These are phyloP conservation scores for Microtus richardsoni DNA, from an alignment of 2,113 vertebrate species.

Conservation along the genomic window DNA sequence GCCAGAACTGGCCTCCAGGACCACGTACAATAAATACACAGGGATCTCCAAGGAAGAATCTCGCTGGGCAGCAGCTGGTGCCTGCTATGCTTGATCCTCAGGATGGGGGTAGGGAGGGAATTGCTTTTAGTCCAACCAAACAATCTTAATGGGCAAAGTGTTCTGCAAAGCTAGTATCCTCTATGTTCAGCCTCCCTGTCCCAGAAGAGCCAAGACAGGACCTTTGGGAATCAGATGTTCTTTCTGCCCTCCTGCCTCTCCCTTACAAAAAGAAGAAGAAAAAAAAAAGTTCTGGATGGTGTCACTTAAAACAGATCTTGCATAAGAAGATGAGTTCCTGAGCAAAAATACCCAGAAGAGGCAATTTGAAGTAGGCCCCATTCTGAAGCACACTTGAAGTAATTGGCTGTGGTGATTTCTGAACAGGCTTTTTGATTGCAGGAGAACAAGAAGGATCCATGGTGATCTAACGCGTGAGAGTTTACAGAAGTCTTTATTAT, in stretches of 20 bases:
- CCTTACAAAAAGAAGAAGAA: slow-evolving; percentile 56
- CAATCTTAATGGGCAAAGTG: not conserved
- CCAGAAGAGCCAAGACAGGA: slow-evolving; percentile 37
- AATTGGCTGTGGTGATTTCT: slow-evolving; percentile 82
- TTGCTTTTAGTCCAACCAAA: not conserved
- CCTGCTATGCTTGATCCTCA: not conserved
- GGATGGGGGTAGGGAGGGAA: no score
- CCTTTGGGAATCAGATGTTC: slow-evolving; percentile 62
- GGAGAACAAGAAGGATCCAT: slow-evolving; percentile 78
- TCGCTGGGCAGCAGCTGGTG: not conserved
- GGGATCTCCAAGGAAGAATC: not conserved
- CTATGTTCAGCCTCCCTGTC: not conserved
- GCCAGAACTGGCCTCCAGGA: not conserved
- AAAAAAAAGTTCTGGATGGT: slow-evolving; percentile 74
- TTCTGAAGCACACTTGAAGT: slow-evolving; percentile 83
- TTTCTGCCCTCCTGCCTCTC: slow-evolving; percentile 72
- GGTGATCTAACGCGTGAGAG: not conserved
- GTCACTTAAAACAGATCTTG: slow-evolving; percentile 84
- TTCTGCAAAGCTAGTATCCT: not conserved
- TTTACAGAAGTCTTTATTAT: no score
- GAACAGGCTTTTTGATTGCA: slow-evolving; percentile 80
- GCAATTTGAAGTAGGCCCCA: slow-evolving; percentile 73
- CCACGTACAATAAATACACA: rapidly evolving
- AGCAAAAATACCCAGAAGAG: slow-evolving; percentile 82
- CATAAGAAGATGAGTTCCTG: slow-evolving; percentile 82